Percentiles rank a stretch among this genome's conserved stretches.
Evolutionary conservation across 2,113 vertebrate species (phyloP).

Genomic region (Eurypyga helias): DNA sequence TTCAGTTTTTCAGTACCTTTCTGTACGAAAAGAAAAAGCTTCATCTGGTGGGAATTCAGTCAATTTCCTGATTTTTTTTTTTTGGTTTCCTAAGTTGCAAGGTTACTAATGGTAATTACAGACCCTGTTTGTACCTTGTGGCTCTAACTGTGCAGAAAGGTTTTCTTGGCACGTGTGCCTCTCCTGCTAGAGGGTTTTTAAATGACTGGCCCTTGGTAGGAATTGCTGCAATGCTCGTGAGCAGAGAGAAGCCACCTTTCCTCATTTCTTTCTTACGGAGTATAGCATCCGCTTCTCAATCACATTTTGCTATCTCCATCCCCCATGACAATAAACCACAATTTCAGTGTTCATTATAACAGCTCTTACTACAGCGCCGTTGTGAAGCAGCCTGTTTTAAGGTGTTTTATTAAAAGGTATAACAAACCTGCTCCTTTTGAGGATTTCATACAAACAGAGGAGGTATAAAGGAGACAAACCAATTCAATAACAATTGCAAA

Average conservation of each 20-base stretch:
- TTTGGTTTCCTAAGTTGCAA: conserved; percentile 31
- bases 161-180: not conserved
- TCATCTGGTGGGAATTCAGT: conserved; percentile 71
- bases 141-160: not conserved
- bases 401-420: conserved; percentile 10
- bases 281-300: not conserved
- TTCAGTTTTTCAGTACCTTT: conserved; percentile 66
- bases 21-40: conserved; percentile 60
- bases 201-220: not conserved
- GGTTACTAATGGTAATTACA: conserved; percentile 67
- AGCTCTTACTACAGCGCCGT: not conserved
- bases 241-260: not conserved
- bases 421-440: not conserved
- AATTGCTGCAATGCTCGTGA: not conserved
- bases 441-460: not conserved
- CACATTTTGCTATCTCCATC: not conserved
- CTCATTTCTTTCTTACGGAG: not conserved
- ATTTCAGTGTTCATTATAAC: not conserved
- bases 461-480: not conserved
- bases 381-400: not conserved
- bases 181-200: not conserved
- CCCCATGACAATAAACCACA: not conserved
- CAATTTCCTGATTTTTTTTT: conserved; percentile 70
- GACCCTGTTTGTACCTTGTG: conserved; percentile 12
- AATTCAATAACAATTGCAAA: not conserved